Evolutionary conservation across 2,888 invertebrate species (phyloP).

Genomic region (Cenopis cana): DNA sequence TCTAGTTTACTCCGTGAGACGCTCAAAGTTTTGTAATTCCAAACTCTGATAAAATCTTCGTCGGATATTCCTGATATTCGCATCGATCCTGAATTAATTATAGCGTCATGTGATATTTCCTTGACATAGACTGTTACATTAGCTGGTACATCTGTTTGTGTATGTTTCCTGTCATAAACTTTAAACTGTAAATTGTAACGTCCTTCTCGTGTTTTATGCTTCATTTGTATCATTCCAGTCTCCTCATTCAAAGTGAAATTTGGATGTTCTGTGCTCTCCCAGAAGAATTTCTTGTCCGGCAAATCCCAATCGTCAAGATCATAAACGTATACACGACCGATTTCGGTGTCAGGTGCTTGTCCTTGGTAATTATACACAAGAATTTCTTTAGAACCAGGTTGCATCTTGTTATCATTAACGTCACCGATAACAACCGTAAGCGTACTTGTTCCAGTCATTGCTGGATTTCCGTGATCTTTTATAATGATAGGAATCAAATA

Average conservation of each 20-base stretch:
- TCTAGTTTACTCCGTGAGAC: conserved; percentile 95
- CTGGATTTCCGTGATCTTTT: conserved; percentile 98
- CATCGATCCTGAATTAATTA: conserved; percentile 97
- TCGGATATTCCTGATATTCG: conserved; percentile 97
- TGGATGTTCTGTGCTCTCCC: conserved; percentile 94
- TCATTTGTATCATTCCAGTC: conserved; percentile 98
- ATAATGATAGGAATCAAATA: conserved; percentile 98
- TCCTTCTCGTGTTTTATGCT: conserved; percentile 95
- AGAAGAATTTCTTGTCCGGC: conserved; percentile 98
- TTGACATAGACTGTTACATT: conserved; percentile 97
- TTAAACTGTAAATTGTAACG: conserved; percentile 92
- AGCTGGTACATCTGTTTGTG: conserved; percentile 97
- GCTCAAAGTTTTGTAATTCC: conserved; percentile 95
- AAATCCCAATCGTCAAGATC: conserved; percentile 99
- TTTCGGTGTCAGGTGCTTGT: conserved; percentile 94
- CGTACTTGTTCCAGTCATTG: conserved; percentile 98
- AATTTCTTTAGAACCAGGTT: conserved; percentile 98
- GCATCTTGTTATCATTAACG: conserved; percentile 99
- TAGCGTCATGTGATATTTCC: conserved; percentile 97
- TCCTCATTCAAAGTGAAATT: conserved; percentile 95
- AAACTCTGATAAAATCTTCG: conserved; percentile 97
- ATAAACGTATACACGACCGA: conserved; percentile 98
- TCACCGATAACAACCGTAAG: conserved; percentile 98
- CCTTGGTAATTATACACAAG: conserved; percentile 98
- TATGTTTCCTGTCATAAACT: conserved; percentile 97